Percentiles rank a stretch among this genome's conserved stretches.
These are phyloP conservation scores for Idaea biselata DNA, from an alignment of 2,888 invertebrate species.

Conservation along the genomic window DNA sequence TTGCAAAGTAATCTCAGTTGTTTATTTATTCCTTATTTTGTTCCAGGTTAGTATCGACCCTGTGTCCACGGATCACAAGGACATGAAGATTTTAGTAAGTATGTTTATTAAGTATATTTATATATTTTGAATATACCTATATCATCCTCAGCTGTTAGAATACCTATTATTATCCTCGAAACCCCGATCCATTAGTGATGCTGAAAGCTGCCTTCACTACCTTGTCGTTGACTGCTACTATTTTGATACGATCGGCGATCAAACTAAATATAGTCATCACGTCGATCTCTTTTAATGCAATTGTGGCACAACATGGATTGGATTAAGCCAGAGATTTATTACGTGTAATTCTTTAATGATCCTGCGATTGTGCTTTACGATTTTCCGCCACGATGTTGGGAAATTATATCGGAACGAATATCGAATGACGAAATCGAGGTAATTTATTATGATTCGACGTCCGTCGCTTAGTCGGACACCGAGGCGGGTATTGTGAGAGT, in stretches of 20 bases:
- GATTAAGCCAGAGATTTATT: conserved; percentile 45
- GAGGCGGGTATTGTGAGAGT: conserved; percentile 60
- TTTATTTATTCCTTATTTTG: conserved; percentile 24
- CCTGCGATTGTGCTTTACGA: conserved; percentile 33
- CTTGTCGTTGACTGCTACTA: conserved; percentile 16
- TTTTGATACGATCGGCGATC: conserved; percentile 11
- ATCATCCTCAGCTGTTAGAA: conserved; percentile 8
- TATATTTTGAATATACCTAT: conserved; percentile 38
- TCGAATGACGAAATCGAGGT: conserved; percentile 63
- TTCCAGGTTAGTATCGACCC: conserved; percentile 78
- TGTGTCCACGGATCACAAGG: conserved; percentile 75
- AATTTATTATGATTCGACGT: conserved; percentile 68
- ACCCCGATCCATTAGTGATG: conserved; percentile 17
- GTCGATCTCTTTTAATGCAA: conserved; percentile 9
- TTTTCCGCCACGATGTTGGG: conserved; percentile 49
- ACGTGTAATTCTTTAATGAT: conserved; percentile 42
- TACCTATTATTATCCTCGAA: conserved; percentile 14
- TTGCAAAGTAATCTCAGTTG: not conserved
- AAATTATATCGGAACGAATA: conserved; percentile 75
- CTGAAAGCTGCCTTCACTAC: conserved; percentile 18
- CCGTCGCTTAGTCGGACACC: conserved; percentile 48
- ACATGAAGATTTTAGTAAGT: conserved; percentile 80
- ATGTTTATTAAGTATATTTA: conserved; percentile 62
- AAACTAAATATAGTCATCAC: conserved; percentile 11
- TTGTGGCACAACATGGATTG: conserved; percentile 14